Base-by-base conservation (phyloP, 2,113 vertebrate species). In the Cisticola juncidis region DNA sequence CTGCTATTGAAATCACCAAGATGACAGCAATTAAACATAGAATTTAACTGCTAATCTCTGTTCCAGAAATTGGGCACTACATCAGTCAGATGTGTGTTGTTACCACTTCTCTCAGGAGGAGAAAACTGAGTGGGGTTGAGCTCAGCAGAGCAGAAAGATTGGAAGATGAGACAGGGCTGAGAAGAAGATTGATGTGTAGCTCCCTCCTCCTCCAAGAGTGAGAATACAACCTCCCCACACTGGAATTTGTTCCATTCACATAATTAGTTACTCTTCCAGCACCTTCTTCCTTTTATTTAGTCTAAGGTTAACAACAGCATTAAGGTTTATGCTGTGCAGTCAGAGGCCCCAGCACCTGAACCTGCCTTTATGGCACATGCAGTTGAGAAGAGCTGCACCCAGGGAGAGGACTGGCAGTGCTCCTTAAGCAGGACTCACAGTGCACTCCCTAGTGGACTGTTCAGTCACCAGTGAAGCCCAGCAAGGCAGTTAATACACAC, bases 11-110 rank as follows among this genome's bases (percentile, higher is more conserved):
- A 84, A 94, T 61, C 57, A 64, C 42, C 48, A 64, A 72, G 87
- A 76, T 71, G 88, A 86, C 66, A 94, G 92, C 69, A 57, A 86
- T 4, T 44, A 86, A 72, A 50, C 40, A 47, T 36, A 65, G 61
- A 71, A 93, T 82, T 86, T 90, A 79, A 91, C 94, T 26, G 91
- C 61, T 53, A 74, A 94, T 92, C 84, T 95, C 44, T 72, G 88
- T 80, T 60, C 64, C 77, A 95, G 88, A 73, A 90, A 68, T 5
- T 31, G 83, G 93, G 82, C 57, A 78, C 57, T 89, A 8, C 44
- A 50, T 76, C 88, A 88, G 53, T 50, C n/a, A 45, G 38, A 56
- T 66, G 54, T 66, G 54, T 73, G 68, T 21, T 64, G 62, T 58
- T 77, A 78, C 70, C 64, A 47, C 62, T 42, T 70, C 62, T 86